Conservation (phyloP, 2,113 vertebrate genomes). For the Notothenia coriiceps region DNA sequence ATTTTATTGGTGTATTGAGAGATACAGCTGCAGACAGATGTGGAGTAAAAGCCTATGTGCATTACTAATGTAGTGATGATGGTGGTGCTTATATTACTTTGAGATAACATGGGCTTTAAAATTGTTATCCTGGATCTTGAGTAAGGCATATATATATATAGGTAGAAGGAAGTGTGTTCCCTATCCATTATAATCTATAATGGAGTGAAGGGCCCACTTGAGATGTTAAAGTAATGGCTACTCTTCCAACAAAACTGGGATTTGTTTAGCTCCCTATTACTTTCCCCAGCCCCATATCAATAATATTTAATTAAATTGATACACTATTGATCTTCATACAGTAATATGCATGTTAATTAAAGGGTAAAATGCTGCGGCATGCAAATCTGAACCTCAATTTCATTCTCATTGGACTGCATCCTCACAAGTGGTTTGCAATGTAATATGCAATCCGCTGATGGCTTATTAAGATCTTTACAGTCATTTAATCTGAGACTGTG, state of each 20-base stretch:
- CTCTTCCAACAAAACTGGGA: slow-evolving; percentile 16
- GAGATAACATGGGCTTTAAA: slow-evolving; percentile 21
- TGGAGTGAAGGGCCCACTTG: slow-evolving; percentile 22
- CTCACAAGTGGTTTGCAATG: slow-evolving; percentile 80
- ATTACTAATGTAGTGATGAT: slow-evolving; percentile 25
- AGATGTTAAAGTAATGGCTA: slow-evolving; percentile 39
- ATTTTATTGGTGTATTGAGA: slow-evolving; percentile 36
- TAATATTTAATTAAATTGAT: slow-evolving; percentile 79
- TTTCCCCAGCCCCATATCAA: slow-evolving; percentile 67
- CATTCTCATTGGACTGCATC: slow-evolving; percentile 69
- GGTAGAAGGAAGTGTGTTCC: slow-evolving; percentile 22
- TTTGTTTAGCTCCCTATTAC: slow-evolving; percentile 63
- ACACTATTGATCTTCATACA: slow-evolving; percentile 74
- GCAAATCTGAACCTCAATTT: slow-evolving; percentile 75
- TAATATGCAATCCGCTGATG: slow-evolving; percentile 81
- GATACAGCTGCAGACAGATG: slow-evolving; percentile 1
- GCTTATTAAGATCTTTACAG: slow-evolving; percentile 85
- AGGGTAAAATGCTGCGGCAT: slow-evolving; percentile 70
- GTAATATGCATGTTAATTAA: slow-evolving; percentile 69
- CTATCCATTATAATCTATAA: slow-evolving; percentile 36
- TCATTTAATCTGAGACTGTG: slow-evolving; percentile 83
- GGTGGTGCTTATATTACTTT: slow-evolving; percentile 27
- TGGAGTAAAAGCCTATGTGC: slow-evolving; percentile 11
- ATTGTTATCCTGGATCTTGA: slow-evolving; percentile 14
- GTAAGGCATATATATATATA: not conserved